Evolutionary conservation across 2,797 vertebrate species (phyloP), one percentile per base, ranked within the genome.

Genomic region (Moxostoma hubbsi): DNA sequence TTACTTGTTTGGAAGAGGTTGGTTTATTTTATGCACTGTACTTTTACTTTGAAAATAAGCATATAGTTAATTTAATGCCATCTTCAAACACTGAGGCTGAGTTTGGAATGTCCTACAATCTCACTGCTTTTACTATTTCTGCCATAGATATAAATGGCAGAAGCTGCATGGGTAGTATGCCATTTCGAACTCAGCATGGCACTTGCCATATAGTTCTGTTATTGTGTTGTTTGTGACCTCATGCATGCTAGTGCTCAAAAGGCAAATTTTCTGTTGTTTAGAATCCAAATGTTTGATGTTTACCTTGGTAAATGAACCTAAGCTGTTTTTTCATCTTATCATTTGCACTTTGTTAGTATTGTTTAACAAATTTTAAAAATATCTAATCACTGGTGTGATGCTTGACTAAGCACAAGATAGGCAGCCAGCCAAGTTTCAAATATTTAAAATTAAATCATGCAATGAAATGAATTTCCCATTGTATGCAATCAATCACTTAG

Each of bases 351-450:
- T 65, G 18, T 8, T 0, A 46, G 18, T 66, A 58, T 67, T 76
- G 36, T 76, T 58, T 68, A 77, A 68, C 68, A 77, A 68, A 77
- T 55, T 68, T 9, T 67, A 18, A 59, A 24, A 6, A 76, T 59
- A 68, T 51, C 9, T 12, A 67, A 5, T 68, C 49, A 7, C 13
- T 5, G 1, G 5, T 59, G 54, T 67, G 54, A 7, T 8, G 1
- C 47, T 76, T 67, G 6, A 24, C 47, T 24, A 46, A 46, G 16
- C 53, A n/a, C 1, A 5, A 47, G 6, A 5, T 46, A 67, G 13
- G 6, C 18, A 58, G 16, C 6, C 6, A 36, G n/a, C 8, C 51
- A 13, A 36, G 4, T 36, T 36, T 24, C 6, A 67, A 36, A 46
- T 7, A 57, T 24, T 11, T 36, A 0, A 58, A 11, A 54, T 5